Conservation (phyloP, 2,113 vertebrate species). For the Cyanocitta stelleri region DNA sequence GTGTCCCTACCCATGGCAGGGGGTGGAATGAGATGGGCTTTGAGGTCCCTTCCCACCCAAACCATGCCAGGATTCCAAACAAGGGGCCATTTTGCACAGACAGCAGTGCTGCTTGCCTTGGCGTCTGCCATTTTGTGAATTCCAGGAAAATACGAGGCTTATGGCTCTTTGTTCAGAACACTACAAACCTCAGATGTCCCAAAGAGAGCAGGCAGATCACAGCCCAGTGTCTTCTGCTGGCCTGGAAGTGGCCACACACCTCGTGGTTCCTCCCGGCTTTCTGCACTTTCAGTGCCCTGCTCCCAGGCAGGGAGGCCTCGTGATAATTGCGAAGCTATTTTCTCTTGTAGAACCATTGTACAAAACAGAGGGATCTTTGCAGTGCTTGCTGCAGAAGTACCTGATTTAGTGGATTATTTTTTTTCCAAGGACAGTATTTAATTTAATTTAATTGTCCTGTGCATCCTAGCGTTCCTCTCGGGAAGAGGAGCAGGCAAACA, state of each 20-base stretch:
- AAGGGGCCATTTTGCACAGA: fast-evolving
- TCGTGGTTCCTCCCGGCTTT: background rate
- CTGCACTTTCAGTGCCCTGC: background rate
- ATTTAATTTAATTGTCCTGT: background rate
- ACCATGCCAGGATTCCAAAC: background rate
- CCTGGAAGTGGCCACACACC: background rate
- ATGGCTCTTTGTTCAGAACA: background rate
- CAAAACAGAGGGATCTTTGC: background rate
- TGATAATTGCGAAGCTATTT: background rate
- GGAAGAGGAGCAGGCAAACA: background rate
- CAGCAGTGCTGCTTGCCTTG: background rate
- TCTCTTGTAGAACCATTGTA: background rate
- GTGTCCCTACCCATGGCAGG: background rate
- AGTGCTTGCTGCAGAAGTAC: background rate
- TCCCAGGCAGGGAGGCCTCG: background rate
- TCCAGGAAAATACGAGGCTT: background rate
- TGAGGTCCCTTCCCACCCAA: background rate
- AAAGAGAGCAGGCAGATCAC: background rate
- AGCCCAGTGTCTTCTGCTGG: background rate
- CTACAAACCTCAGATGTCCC: background rate
- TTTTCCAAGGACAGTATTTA: background rate
- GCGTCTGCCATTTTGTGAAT: background rate
- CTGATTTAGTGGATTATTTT: background rate
- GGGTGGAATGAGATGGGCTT: background rate
- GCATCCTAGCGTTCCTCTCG: background rate